phyloP scores from a whole-genome alignment of 2,888 invertebrate genomes.

The Athalia circularis region DNA sequence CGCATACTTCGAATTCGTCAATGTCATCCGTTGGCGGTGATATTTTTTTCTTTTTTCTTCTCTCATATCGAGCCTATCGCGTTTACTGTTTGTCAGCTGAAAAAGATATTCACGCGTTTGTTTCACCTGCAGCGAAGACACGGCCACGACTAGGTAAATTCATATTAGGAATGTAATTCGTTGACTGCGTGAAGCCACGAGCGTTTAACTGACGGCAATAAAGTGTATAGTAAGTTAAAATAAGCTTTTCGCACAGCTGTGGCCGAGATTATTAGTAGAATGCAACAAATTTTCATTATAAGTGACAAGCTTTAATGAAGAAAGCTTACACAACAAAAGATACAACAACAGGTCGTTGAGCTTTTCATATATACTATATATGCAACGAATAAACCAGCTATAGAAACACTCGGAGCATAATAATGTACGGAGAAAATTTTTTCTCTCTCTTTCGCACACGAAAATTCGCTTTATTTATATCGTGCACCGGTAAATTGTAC shows the following conservation, averaged over 20 bases:
- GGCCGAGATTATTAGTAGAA: constrained; percentile 20
- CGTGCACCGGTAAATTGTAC: background rate
- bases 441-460: background rate
- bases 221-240: constrained; percentile 28
- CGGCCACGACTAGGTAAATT: background rate
- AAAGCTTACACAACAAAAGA: constrained; percentile 16
- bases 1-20: too few relatives aligned
- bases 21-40: too few relatives aligned
- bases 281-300: constrained; percentile 28
- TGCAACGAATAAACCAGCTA: constrained; percentile 10
- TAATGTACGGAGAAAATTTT: background rate
- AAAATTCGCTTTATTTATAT: background rate
- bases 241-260: constrained; percentile 27
- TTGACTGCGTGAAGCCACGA: background rate
- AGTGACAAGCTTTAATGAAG: constrained; percentile 34
- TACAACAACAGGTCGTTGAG: constrained; percentile 27
- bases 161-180: constrained; percentile 1
- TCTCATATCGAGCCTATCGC: too few relatives aligned
- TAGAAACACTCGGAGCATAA: background rate
- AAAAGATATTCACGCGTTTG: too few relatives aligned
- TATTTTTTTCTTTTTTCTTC: too few relatives aligned
- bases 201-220: constrained; percentile 28
- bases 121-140: background rate
- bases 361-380: background rate
- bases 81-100: too few relatives aligned